Evolutionary conservation across 2,888 invertebrate genomes (phyloP), one percentile per base, ranked within the genome.

Genomic region (Nomada fucata): DNA sequence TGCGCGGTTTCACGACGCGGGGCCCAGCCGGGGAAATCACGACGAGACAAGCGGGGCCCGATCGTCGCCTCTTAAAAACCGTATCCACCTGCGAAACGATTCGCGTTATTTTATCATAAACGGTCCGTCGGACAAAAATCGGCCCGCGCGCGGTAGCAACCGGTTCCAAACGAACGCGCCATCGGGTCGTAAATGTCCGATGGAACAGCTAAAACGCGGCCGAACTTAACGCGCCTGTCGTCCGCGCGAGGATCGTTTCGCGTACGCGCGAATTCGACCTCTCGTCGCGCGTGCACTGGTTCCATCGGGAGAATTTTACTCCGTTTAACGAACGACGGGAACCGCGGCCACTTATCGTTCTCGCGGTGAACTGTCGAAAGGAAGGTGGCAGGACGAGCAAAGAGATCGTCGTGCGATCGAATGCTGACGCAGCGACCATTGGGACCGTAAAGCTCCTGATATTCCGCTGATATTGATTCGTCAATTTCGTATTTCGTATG

Each of bases 41-140:
- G 20, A 13, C 13, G 47, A 18, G 36, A 18, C 55, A 44, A 36
- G 47, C 3, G 47, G 2, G 13, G 20, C 15, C 18, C 18, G 52
- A 13, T 50, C 67, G 71, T 57, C 67, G 67, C 63, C 60, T 44
- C 50, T 64, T 80, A 59, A 80, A 71, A 50, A 64, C 15, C 52
- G 50, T 73, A 78, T 23, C 53, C 69, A 65, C 68, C 69, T 79
- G 84, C 82, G 60, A 80, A 87, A 79, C 76, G 75, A 84, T 73
- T 68, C 79, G 77, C 77, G 71, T 87, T 86, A 86, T 84, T 86
- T 86, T 73, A 76, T 76, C 79, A 71, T 81, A 84, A 83, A 79
- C 65, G 53, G 13, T 15, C 26, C 63, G 55, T 5, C 18, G 59
- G 67, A 79, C 76, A 74, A 79, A 36, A 88, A 83, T 86, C 77